Evolutionary conservation across 2,797 vertebrate genomes (phyloP).

Genomic region (Pipistrellus pygmaeus): DNA sequence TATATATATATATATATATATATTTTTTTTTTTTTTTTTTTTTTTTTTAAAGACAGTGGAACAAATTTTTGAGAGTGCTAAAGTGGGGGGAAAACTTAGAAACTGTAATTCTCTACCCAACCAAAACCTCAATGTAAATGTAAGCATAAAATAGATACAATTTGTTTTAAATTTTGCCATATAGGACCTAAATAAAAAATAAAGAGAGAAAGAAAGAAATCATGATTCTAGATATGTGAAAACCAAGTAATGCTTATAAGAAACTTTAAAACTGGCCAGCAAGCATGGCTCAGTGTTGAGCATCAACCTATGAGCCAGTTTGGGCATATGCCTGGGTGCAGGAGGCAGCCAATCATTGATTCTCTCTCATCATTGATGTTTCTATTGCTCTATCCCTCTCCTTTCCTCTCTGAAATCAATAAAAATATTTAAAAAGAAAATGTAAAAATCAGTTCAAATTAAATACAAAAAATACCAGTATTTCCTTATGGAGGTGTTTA

Average conservation of each 20-base stretch:
- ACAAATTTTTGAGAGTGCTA: background rate
- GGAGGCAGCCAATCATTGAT: no score
- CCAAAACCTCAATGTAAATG: slow-evolving; percentile 30
- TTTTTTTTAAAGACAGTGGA: background rate
- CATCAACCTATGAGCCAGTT: no score
- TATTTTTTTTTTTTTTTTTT: no score
- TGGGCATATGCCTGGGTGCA: no score
- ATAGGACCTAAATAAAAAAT: background rate
- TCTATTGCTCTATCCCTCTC: no score
- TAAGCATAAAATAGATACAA: background rate
- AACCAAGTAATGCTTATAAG: slow-evolving; percentile 25
- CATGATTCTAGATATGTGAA: slow-evolving; percentile 3
- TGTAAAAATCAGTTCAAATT: slow-evolving; percentile 3
- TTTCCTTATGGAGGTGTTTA: slow-evolving; percentile 2
- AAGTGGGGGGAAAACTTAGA: background rate
- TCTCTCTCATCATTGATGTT: no score
- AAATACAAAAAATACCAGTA: background rate
- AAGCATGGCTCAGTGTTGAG: no score
- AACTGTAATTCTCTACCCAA: background rate
- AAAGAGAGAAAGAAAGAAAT: background rate
- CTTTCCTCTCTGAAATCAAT: no score
- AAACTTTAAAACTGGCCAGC: background rate
- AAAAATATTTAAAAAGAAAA: no score
- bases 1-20: no score
- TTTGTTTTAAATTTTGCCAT: background rate